Evolutionary conservation across 2,888 invertebrate species (phyloP).

Genomic region (Pyrgus malvae): DNA sequence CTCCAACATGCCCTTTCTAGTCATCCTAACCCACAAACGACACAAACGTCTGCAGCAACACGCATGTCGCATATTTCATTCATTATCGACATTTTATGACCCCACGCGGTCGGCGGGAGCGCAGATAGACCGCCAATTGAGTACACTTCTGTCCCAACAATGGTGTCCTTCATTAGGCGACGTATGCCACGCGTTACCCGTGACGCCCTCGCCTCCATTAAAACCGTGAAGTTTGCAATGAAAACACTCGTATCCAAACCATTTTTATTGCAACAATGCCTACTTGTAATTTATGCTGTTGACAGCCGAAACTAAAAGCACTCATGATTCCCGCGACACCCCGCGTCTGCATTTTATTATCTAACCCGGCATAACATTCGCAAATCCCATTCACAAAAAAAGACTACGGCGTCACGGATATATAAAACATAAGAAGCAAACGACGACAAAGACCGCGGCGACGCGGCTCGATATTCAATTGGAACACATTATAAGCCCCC

Average conservation of each 20-base stretch:
- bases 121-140: slow-evolving; percentile 62
- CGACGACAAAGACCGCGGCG: slow-evolving; percentile 43
- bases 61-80: slow-evolving; percentile 34
- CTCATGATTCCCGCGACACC: slow-evolving; percentile 46
- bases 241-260: slow-evolving; percentile 69
- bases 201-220: slow-evolving; percentile 73
- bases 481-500: slow-evolving; percentile 71
- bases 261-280: slow-evolving; percentile 69
- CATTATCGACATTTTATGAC: slow-evolving; percentile 55
- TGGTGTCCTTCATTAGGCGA: slow-evolving; percentile 73
- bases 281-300: slow-evolving; percentile 73
- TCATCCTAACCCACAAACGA: slow-evolving; percentile 1
- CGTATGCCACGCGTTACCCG: slow-evolving; percentile 73
- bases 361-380: slow-evolving; percentile 29
- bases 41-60: slow-evolving; percentile 4
- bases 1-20: slow-evolving; percentile 1
- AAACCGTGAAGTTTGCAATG: slow-evolving; percentile 64
- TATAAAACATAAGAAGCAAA: slow-evolving; percentile 39
- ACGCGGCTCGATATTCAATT: slow-evolving; percentile 55
- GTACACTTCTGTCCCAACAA: slow-evolving; percentile 71
- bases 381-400: slow-evolving; percentile 30
- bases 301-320: slow-evolving; percentile 70
- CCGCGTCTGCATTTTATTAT: slow-evolving; percentile 66
- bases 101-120: slow-evolving; percentile 48
- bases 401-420: slow-evolving; percentile 34